Evolutionary conservation across 2,888 invertebrate genomes (phyloP), one percentile per base, ranked within the genome.

Genomic region (Pristionchus mayeri): DNA sequence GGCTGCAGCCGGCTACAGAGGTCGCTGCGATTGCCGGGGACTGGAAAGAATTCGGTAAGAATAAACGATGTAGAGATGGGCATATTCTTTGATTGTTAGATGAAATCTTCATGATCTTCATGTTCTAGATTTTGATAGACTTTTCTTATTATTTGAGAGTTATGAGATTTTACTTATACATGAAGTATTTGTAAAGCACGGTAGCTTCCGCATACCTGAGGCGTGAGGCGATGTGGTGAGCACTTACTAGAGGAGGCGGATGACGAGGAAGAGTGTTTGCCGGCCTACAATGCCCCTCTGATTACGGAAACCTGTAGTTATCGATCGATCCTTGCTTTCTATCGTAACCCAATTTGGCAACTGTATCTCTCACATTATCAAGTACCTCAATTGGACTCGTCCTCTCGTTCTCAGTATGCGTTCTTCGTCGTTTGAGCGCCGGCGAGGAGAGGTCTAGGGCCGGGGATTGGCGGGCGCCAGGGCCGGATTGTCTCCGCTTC

Each of bases 211-310:
- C 13, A 27, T 76, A 76, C 76, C 44, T 76, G 44, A 2, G 76
- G 76, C 30, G 76, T 76, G 7, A 76, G 76, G n/a, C 76, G 76
- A 27, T 48, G 76, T 6, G 76, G 76, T 13, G 76, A 48, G n/a
- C 16, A 21, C 27, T 76, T 76, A 27, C 34, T 48, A 16, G 76
- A 76, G n/a, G 76, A 44, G 24, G 30, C 76, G 21, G 44, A 48
- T n/a, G 76, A 48, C 11, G 76, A 76, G 44, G 76, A 75, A n/a
- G 75, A 76, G 27, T 13, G 76, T n/a, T 76, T 76, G 21, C 30
- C 24, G n/a, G 37, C 37, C 67, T 67, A 54, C 21, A 54, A 21
- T n/a, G n/a, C n/a, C n/a, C n/a, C n/a, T n/a, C n/a, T n/a, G n/a
- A n/a, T n/a, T n/a, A n/a, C n/a, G n/a, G n/a, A 13, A 54, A 44